Base-by-base conservation (phyloP, 2,113 vertebrate species). In the Philantomba maxwellii region DNA sequence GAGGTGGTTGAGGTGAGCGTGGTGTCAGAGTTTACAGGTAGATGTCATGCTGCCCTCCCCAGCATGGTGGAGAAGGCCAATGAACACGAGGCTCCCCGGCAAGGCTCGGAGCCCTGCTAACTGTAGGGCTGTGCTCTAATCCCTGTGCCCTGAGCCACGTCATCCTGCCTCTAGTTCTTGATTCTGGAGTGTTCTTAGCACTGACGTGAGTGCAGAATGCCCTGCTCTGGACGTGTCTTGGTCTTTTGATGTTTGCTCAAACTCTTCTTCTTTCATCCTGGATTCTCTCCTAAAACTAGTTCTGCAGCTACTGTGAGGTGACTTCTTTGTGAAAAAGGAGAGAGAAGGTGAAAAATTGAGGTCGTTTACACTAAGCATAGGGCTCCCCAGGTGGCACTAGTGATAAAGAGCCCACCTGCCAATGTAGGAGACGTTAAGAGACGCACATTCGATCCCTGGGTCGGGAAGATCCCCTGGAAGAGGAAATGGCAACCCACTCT, bases 1-100 rank as follows among this genome's bases (percentile, higher is more conserved):
- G 4, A 66, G 39, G 36, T 98, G 13, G 57, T 70, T 23, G 91
- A 96, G 97, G 98, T 98, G 93, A 97, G 97, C 10, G 5, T 64
- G 25, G 16, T 25, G 4, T 39, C n/a, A 33, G 6, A 43, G 49
- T 39, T 33, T 9, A 51, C 15, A 78, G 55, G 43, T n/a, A 23
- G 19, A 13, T 5, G 2, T 3, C 13, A 5, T 17, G n/a, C 49
- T 28, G 7, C 55, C 33, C 17, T 51, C 57, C 62, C 26, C 5
- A 1, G 0, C 1, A 6, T 7, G 5, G 13, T 28, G 7, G 75
- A 3, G 77, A 39, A 78, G 47, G 49, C 25, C 77, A 17, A 28
- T 13, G 19, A 62, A 30, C 19, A 6, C 1, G 15, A 60, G 28
- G 28, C 39, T 53, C 70, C 30, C 33, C 3, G 13, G 7, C 25